Percentiles rank a stretch among this genome's conserved stretches.
Conservation (phyloP, 35 echinoderm and acorn worm genomes). For the Lytechinus pictus region DNA sequence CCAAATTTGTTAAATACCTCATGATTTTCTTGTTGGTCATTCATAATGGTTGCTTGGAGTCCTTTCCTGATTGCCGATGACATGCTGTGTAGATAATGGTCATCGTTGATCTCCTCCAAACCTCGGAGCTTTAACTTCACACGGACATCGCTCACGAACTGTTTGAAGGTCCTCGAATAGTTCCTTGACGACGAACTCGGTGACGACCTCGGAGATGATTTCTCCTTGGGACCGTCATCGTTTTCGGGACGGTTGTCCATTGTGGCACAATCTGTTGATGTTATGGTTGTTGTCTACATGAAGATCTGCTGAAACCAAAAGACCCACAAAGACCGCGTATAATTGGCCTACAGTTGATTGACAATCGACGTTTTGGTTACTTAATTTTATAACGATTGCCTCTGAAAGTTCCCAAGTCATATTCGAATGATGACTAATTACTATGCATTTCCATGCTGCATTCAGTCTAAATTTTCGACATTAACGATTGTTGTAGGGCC, state of each 20-base stretch:
- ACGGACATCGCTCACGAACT: background rate
- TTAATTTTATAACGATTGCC: too few relatives aligned
- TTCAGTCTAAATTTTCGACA: background rate
- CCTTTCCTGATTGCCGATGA: slow-evolving; percentile 1
- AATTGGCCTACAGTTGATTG: too few relatives aligned
- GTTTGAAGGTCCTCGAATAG: slow-evolving; percentile 9
- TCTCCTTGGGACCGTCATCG: background rate
- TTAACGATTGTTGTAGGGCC: background rate
- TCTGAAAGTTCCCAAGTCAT: too few relatives aligned
- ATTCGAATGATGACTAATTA: too few relatives aligned
- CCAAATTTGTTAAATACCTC: background rate
- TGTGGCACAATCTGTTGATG: background rate
- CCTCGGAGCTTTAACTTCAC: slow-evolving; percentile 22
- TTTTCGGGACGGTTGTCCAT: background rate
- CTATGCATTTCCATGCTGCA: background rate
- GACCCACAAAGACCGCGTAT: too few relatives aligned
- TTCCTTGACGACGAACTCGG: background rate
- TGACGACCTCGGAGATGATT: background rate
- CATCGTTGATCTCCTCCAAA: background rate
- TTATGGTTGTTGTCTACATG: background rate
- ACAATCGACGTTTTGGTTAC: too few relatives aligned
- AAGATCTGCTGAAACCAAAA: too few relatives aligned
- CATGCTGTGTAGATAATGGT: background rate
- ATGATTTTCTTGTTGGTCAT: background rate
- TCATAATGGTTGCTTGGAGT: background rate